phyloP scores from a whole-genome alignment of 2,113 vertebrate genomes.

The Nestor notabilis region DNA sequence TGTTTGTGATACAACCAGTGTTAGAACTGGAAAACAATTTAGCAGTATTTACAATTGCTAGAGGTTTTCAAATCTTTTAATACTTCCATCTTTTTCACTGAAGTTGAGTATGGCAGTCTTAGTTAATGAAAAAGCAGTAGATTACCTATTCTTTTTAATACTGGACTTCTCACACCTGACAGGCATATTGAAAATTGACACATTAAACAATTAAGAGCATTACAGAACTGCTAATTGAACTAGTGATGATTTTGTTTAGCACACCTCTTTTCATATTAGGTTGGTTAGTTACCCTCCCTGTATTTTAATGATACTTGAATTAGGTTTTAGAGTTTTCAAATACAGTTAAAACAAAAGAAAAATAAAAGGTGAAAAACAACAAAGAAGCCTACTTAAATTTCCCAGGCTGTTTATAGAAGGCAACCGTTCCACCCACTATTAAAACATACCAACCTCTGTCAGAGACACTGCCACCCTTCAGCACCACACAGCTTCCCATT shows the following conservation, averaged over 20 bases:
- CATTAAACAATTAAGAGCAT: background rate
- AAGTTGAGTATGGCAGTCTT: background rate
- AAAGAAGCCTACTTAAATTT: background rate
- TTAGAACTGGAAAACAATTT: background rate
- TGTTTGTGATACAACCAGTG: background rate
- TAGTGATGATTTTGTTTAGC: background rate
- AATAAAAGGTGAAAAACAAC: background rate
- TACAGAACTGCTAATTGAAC: background rate
- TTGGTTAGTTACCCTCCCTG: background rate
- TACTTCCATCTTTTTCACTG: background rate
- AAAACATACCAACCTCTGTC: fast-evolving
- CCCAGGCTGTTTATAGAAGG: background rate
- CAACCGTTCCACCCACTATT: background rate
- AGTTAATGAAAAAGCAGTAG: background rate
- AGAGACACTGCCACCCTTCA: background rate
- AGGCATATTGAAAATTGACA: background rate
- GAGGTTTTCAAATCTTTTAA: background rate
- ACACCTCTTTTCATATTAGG: background rate
- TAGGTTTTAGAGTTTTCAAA: background rate
- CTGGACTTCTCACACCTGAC: background rate
- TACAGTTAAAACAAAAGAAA: background rate
- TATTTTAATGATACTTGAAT: background rate
- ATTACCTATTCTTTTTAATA: background rate
- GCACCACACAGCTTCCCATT: background rate
- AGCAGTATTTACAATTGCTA: background rate